These are phyloP conservation scores for Copsychus sechellarum DNA, from an alignment of 2,113 vertebrate species.

Conservation along the genomic window DNA sequence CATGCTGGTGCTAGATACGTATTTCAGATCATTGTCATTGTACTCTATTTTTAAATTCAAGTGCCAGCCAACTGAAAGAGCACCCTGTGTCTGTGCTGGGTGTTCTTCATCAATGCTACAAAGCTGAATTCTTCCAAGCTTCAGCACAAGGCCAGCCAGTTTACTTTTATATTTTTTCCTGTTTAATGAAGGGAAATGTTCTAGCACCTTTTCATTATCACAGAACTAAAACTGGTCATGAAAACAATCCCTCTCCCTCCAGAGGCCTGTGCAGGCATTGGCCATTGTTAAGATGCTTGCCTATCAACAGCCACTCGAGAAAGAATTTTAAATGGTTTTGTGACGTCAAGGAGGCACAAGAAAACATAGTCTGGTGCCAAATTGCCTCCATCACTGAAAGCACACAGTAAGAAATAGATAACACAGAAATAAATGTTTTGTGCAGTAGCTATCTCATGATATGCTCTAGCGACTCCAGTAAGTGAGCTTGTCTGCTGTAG, in stretches of 20 bases:
- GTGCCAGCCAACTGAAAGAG: slow-evolving; percentile 61
- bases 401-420: slow-evolving; percentile 59
- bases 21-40: slow-evolving; percentile 66
- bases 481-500: neutral
- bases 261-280: neutral
- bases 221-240: neutral
- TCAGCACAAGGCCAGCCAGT: neutral
- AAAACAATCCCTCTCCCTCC: neutral
- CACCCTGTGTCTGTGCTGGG: neutral
- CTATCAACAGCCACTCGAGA: slow-evolving; percentile 81
- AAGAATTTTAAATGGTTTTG: slow-evolving; percentile 80
- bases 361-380: slow-evolving; percentile 70
- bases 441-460: slow-evolving; percentile 23
- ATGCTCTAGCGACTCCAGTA: neutral
- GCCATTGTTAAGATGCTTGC: slow-evolving; percentile 74
- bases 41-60: slow-evolving; percentile 78
- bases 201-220: neutral
- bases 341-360: slow-evolving; percentile 79
- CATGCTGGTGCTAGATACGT: slow-evolving; percentile 19
- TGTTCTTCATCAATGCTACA: neutral
- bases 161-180: neutral
- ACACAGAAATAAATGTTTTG: slow-evolving; percentile 39
- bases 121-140: neutral
- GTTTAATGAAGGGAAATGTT: neutral
- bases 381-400: slow-evolving; percentile 60